Base-by-base conservation (phyloP, 2,113 vertebrate species). In the Brachirus orientalis region DNA sequence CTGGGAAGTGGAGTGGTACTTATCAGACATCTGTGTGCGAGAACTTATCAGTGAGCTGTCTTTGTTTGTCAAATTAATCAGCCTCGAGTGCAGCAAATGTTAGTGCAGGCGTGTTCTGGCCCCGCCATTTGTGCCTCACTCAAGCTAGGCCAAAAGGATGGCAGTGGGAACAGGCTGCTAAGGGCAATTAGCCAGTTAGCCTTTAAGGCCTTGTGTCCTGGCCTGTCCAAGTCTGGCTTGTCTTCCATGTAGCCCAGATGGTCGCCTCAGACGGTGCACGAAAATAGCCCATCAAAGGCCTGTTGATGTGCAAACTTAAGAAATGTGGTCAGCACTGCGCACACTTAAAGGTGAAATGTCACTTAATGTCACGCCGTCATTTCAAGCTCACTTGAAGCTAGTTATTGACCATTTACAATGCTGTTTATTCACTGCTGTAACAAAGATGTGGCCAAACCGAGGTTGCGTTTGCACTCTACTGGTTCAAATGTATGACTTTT, bases 151-250 rank as follows among this genome's bases (percentile, higher is more conserved):
- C 35, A 38, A 66, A 67, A 79, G 74, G 80, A 85, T 75, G 82
- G 83, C 80, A 56, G 38, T 62, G 71, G 75, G 73, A 70, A 63
- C 11, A 36, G 76, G 70, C 62, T 63, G 86, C 84, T 86, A 59
- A 22, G 80, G 88, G 85, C 83, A 73, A 80, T 73, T 76, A 83
- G 89, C 88, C 84, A 86, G 88, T 90, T 89, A 88, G 85, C 90
- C 89, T 86, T 86, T 80, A 80, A 78, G 90, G 84, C 82, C 85
- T 70, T 35, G 85, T 80, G 82, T 82, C 86, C 83, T 50, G 84
- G 75, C 87, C 84, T 63, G 81, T 69, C 13, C 75, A 79, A 84
- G 73, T 69, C 81, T 88, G 90, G 90, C 84, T 66, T 10, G 72
- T 67, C 85, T 76, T 51, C 67, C 51, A n/a, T 35, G 69, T 4